Evolutionary conservation across 2,888 invertebrate genomes (phyloP).

Genomic region (Mythimna vitellina): DNA sequence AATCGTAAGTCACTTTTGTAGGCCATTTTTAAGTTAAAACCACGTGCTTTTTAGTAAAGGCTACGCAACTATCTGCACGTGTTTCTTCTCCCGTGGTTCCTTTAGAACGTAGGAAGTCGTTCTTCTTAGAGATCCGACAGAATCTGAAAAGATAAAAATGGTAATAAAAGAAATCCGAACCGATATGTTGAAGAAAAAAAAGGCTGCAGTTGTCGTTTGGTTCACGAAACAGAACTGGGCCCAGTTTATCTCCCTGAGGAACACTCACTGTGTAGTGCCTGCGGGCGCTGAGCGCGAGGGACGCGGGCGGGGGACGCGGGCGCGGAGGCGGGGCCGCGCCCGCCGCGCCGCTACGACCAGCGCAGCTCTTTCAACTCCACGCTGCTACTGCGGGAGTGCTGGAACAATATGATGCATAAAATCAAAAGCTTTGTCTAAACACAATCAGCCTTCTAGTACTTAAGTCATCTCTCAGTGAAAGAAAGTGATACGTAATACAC

Average conservation of each 20-base stretch:
- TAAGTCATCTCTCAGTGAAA: too few relatives aligned
- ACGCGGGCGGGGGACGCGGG: conserved; percentile 82
- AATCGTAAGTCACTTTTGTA: conserved; percentile 17
- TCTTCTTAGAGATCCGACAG: conserved; percentile 80
- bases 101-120: conserved; percentile 86
- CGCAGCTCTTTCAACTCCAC: conserved; percentile 85
- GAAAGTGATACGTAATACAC: too few relatives aligned
- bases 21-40: conserved; percentile 26
- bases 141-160: conserved; percentile 70
- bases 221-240: not conserved
- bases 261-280: conserved; percentile 68
- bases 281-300: conserved; percentile 61
- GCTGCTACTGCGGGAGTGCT: conserved; percentile 72
- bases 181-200: not conserved
- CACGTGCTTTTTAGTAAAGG: conserved; percentile 26
- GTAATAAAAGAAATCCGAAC: too few relatives aligned
- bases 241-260: not conserved
- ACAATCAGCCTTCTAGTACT: too few relatives aligned
- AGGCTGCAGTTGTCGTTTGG: not conserved
- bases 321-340: conserved; percentile 83
- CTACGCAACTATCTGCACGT: conserved; percentile 86
- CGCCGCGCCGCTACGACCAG: conserved; percentile 86
- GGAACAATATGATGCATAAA: not conserved
- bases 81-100: conserved; percentile 85
- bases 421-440: conserved; percentile 3